A percentile compares a stretch with the other conserved stretches of the same genome.
Conservation (phyloP, 2,113 vertebrate species). For the Gambusia holbrooki region DNA sequence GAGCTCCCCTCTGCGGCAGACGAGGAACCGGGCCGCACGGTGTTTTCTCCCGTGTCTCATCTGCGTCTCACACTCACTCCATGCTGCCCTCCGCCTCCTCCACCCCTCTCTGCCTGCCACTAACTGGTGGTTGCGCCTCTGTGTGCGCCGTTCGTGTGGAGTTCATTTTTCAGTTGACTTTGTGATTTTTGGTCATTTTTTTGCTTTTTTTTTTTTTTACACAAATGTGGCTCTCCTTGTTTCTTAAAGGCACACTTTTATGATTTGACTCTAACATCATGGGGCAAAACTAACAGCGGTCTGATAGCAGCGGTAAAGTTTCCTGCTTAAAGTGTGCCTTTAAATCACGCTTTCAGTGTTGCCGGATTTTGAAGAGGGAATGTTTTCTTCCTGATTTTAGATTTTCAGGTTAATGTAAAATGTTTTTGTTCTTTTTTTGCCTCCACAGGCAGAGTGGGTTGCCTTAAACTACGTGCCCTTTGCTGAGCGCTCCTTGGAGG, state of each 20-base stretch:
- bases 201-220: background rate
- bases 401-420: conserved; percentile 6
- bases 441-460: conserved; percentile 95
- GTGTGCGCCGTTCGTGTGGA: conserved; percentile 53
- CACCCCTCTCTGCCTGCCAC: conserved; percentile 60
- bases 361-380: background rate
- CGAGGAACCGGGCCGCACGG: conserved; percentile 54
- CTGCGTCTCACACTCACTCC: conserved; percentile 61
- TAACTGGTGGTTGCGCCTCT: conserved; percentile 66
- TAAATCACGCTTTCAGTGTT: conserved; percentile 55
- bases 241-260: conserved; percentile 70
- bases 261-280: background rate
- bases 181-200: conserved; percentile 40
- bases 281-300: conserved; percentile 10
- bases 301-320: background rate
- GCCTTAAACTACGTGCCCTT: conserved; percentile 99
- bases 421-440: background rate
- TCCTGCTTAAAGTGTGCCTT: conserved; percentile 63
- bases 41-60: conserved; percentile 57
- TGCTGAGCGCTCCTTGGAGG: conserved; percentile 96
- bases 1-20: conserved; percentile 53
- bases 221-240: conserved; percentile 58
- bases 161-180: conserved; percentile 50
- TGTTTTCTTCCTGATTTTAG: background rate
- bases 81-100: conserved; percentile 22